Percentiles rank a stretch among this genome's conserved stretches.
Conservation (phyloP, 2,888 invertebrate genomes). For the Blomia tropicalis region DNA sequence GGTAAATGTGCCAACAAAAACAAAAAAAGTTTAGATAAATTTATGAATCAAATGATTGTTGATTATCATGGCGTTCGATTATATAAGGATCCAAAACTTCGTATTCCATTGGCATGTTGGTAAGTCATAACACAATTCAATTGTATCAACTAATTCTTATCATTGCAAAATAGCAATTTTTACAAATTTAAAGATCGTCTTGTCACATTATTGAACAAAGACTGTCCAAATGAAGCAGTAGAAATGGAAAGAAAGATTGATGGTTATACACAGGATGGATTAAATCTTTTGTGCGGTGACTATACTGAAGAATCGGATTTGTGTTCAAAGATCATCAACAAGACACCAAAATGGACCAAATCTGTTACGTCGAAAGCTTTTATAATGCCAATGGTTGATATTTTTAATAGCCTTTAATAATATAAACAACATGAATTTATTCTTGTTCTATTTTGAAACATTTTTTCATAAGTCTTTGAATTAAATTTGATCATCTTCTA, state of each 20-base stretch:
- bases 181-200: conserved; percentile 5
- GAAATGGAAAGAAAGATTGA: conserved; percentile 18
- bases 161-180: conserved; percentile 13
- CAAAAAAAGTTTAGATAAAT: background rate
- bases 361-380: background rate
- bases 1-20: conserved; percentile 17
- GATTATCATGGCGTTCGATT: conserved; percentile 1
- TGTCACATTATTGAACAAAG: background rate
- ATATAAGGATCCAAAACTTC: background rate
- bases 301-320: conserved; percentile 10
- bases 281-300: conserved; percentile 14
- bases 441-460: background rate
- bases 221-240: background rate
- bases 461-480: background rate
- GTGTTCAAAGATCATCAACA: background rate
- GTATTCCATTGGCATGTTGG: conserved; percentile 20
- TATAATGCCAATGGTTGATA: background rate
- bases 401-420: background rate
- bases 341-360: conserved; percentile 15
- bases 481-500: background rate
- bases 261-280: conserved; percentile 19
- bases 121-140: conserved; percentile 11
- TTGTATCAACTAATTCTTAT: background rate
- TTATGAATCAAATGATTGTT: background rate
- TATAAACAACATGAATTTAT: background rate